phyloP scores from a whole-genome alignment of 2,113 vertebrate species.

The Pica pica region DNA sequence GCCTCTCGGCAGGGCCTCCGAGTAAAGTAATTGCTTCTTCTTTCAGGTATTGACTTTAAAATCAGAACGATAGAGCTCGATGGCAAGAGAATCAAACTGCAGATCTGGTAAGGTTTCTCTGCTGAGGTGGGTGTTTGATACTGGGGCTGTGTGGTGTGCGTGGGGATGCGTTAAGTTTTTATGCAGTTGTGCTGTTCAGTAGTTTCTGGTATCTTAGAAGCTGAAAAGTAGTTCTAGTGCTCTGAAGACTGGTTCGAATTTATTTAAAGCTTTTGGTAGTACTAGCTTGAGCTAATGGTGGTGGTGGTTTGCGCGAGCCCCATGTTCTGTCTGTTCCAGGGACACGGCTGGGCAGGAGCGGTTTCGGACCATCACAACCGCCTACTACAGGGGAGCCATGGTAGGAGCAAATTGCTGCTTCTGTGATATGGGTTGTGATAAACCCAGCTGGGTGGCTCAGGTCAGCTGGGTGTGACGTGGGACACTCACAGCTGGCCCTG shows the following conservation, averaged over 20 bases:
- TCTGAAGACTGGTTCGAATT: fast-evolving
- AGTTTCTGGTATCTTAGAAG: fast-evolving
- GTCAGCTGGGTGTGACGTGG: fast-evolving
- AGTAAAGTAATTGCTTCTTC: neutral
- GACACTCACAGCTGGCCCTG: fast-evolving
- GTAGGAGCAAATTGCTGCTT: constrained; percentile 29
- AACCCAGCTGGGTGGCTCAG: fast-evolving
- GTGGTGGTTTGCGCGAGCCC: fast-evolving
- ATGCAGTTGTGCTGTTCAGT: fast-evolving
- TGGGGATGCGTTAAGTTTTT: fast-evolving
- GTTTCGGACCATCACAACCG: constrained; percentile 94
- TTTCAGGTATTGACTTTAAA: constrained; percentile 95
- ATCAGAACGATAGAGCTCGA: constrained; percentile 97
- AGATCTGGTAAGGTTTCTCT: constrained; percentile 86
- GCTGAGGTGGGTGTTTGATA: fast-evolving
- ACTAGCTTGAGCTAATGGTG: fast-evolving
- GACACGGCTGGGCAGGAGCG: constrained; percentile 95
- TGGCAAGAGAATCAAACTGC: constrained; percentile 95
- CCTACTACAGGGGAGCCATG: constrained; percentile 96
- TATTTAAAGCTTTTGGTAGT: fast-evolving
- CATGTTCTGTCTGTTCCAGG: constrained; percentile 63
- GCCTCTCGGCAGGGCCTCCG: fast-evolving
- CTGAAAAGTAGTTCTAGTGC: fast-evolving
- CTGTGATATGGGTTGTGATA: fast-evolving
- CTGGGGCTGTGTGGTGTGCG: fast-evolving